Base-by-base conservation (phyloP, 2,797 vertebrate genomes). In the Fundulus diaphanus region DNA sequence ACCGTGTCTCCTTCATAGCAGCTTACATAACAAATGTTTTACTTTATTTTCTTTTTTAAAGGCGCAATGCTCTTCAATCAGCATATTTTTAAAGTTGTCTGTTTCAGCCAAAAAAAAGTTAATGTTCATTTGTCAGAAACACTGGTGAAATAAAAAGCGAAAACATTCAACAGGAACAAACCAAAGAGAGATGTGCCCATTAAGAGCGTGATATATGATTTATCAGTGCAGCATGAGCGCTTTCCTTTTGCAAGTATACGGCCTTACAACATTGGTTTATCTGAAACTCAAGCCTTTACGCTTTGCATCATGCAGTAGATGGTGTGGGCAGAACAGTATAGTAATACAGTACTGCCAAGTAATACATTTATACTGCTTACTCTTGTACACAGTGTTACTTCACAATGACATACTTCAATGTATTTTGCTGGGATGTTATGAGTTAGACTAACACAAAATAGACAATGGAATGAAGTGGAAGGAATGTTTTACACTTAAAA, bases 1-100 rank as follows among this genome's bases (percentile, higher is more conserved):
- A 77, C 68, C 68, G 56, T 13, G 52, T 75, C 51, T 78, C 71
- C 68, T 73, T 80, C 37, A 71, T 73, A 74, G 40, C 27, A 0
- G 3, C 44, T 74, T 52, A 48, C 75, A 67, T 74, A 27, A 15
- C 31, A 35, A n/a, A 37, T 12, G 6, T 29, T 33, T 44, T 20
- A n/a, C 27, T 0, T 20, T 18, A 8, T 42, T 24, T 35, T 51
- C 11, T 9, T 66, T 33, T 27, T 68, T 11, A 12, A 54, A 46
- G 59, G 2, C 37, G 33, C 37, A 54, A 16, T 57, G 20, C 57
- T 24, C 27, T 27, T 49, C 37, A 40, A 51, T 52, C 46, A 52
- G 27, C 48, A 52, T 59, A 29, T 8, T 12, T 67, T 37, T 15
- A 20, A 61, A 61, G 27, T n/a, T 68, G 35, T 57, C 31, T 18